Base-by-base conservation (phyloP, 2,113 vertebrate species). In the Meles meles region DNA sequence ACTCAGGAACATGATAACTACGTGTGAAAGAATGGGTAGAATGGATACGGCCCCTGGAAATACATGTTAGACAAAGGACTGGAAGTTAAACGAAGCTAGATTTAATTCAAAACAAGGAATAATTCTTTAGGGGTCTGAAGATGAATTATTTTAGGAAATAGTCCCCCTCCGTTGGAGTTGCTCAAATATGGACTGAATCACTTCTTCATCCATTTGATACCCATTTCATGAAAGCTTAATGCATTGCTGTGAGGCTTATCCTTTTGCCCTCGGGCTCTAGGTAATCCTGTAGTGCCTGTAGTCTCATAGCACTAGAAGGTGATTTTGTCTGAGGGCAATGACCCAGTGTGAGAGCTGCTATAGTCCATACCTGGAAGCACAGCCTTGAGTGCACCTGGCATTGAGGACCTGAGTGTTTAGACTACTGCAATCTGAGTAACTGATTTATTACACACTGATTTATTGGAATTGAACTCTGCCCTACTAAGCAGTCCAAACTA, bases 61-160 rank as follows among this genome's bases (percentile, higher is more conserved):
- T 81, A 67, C 2, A 63, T 95, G 31, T 47, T 76, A 77, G 57
- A 42, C 34, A 80, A 82, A 89, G 3, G 29, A 67, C 5, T 80
- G 61, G 34, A 94, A 80, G 11, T 88, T 91, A 86, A 63, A 82
- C 59, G 44, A 88, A 89, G 42, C 59, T 47, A 76, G 47, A 77
- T 91, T 95, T 91, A 82, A 88, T 72, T 88, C 17, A 93, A 94
- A 94, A 65, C 59, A 81, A 80, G 49, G 52, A 76, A 69, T 83
- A 80, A 65, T 55, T 90, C 12, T 74, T 91, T 81, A 63, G 61
- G 49, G 67, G 27, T 55, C 23, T 86, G n/a, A 96, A 92, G 61
- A 63, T 65, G 76, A 59, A 18, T 91, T 92, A 88, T 71, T 91
- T 94, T 83, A 77, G 49, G 72, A 95, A 89, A 13, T 49, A 85